Percentiles rank a stretch among this genome's conserved stretches.
Evolutionary conservation across 2,113 vertebrate genomes (phyloP).

Genomic region (Lipotes vexillifer): DNA sequence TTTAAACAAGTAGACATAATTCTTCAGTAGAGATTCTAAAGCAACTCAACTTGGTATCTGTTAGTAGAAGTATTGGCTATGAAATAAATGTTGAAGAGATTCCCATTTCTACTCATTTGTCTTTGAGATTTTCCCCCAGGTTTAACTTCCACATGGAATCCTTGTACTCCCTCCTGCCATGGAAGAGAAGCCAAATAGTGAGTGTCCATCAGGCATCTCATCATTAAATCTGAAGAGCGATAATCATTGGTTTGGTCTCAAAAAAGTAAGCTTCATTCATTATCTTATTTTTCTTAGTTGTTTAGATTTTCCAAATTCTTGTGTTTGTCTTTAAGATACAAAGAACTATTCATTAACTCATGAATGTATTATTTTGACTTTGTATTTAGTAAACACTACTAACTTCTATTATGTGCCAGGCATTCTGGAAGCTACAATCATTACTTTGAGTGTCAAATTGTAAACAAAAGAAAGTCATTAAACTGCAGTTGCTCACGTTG

Average conservation of each 20-base stretch:
- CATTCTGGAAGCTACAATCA: not conserved
- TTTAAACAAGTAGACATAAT: not conserved
- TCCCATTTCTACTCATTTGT: not conserved
- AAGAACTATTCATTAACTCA: not conserved
- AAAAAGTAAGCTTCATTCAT: not conserved
- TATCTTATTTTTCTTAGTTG: not conserved
- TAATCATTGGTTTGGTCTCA: not conserved
- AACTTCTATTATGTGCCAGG: not conserved
- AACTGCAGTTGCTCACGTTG: not conserved
- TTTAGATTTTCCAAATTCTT: not conserved
- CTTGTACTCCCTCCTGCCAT: not conserved
- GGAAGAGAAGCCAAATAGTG: not conserved
- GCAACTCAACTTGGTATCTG: not conserved
- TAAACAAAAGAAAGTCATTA: slow-evolving; percentile 16
- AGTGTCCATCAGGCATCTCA: not conserved
- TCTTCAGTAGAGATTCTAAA: not conserved
- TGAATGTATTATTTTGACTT: not conserved
- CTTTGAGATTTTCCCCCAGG: not conserved
- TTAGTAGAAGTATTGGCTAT: not conserved
- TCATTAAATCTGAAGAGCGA: not conserved
- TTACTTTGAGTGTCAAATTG: not conserved
- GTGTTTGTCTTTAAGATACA: not conserved
- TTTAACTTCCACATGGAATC: not conserved
- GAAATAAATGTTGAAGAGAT: not conserved
- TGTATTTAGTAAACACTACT: not conserved